These are phyloP conservation scores for Diplosoma virens DNA, from an alignment of 23 tunicate species.

Conservation along the genomic window DNA sequence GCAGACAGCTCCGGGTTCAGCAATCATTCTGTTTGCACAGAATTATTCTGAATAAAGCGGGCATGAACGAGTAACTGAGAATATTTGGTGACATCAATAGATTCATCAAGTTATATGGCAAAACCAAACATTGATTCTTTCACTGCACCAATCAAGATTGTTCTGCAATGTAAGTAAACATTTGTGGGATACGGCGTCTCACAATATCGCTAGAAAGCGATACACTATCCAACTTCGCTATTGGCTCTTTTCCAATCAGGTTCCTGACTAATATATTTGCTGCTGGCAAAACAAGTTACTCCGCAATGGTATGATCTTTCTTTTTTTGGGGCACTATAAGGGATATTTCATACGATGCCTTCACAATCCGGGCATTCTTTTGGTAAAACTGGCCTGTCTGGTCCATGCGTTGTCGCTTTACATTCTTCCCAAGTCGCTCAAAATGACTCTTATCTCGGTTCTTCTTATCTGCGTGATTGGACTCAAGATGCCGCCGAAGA, in stretches of 20 bases:
- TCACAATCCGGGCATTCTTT: slow-evolving; percentile 31
- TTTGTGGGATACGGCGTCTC: slow-evolving; percentile 46
- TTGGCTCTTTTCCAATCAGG: slow-evolving; percentile 41
- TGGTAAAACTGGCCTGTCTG: slow-evolving; percentile 44
- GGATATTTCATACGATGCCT: slow-evolving; percentile 67
- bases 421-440: slow-evolving; percentile 25
- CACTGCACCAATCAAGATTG: too few species aligned
- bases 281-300: slow-evolving; percentile 55
- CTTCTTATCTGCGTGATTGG: slow-evolving; percentile 44
- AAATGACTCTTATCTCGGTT: slow-evolving; percentile 32
- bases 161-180: slow-evolving; percentile 50
- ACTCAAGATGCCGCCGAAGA: slow-evolving; percentile 31
- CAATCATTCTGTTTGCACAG: background rate
- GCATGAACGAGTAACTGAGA: background rate
- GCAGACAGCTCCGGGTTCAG: background rate
- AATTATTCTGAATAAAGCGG: too few species aligned
- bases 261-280: slow-evolving; percentile 46
- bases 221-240: slow-evolving; percentile 43
- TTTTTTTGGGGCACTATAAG: slow-evolving; percentile 51
- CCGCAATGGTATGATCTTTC: slow-evolving; percentile 66
- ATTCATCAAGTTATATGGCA: background rate
- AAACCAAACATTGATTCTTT: background rate
- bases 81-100: background rate
- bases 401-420: slow-evolving; percentile 55
- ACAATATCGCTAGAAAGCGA: slow-evolving; percentile 49